Base-by-base conservation (phyloP, 1,140 invertebrate genomes). In the Calliphora vicina region DNA sequence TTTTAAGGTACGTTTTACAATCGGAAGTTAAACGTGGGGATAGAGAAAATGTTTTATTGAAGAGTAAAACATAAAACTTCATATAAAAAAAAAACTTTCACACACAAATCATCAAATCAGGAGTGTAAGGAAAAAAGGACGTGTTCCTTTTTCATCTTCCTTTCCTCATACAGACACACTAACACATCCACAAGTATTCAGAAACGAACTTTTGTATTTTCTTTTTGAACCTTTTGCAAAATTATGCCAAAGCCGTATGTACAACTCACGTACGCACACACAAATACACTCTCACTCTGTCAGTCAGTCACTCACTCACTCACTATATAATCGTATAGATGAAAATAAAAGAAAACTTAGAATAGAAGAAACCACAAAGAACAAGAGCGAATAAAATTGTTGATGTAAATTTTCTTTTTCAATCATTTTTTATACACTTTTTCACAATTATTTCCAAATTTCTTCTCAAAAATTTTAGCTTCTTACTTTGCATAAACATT, bases 201-300 rank as follows among this genome's bases (percentile, higher is more conserved):
- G 15, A 57, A 57, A 57, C 50, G 50, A 57, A n/a, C 1, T 57
- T n/a, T 57, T 67, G 17, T 67, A 67, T 23, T 20, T 67, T 35
- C 29, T 43, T 43, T 78, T 43, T 25, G 15, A 78, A 78, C 35
- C 35, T 78, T 78, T 78, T 78, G 74, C 74, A 78, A 78, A 76
- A 78, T 78, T 78, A 78, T 78, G 74, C 74, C 74, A 78, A 78
- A 78, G 74, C 73, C 61, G 61, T 67, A 67, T 67, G 73, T 78
- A 78, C 74, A 78, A 78, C 74, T 43, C 74, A 78, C 74, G 42
- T 78, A 78, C 73, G 73, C 23, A 45, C 72, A 74, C 72, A 78
- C 74, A 43, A 43, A 78, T 35, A 78, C 73, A 42, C 26, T 27
- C 15, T 73, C 26, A 73, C 72, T 73, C n/a, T 27, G 6, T 35